Evolutionary conservation across 2,888 invertebrate species (phyloP), one percentile per base, ranked within the genome.

Genomic region (Ectemnius continuus): DNA sequence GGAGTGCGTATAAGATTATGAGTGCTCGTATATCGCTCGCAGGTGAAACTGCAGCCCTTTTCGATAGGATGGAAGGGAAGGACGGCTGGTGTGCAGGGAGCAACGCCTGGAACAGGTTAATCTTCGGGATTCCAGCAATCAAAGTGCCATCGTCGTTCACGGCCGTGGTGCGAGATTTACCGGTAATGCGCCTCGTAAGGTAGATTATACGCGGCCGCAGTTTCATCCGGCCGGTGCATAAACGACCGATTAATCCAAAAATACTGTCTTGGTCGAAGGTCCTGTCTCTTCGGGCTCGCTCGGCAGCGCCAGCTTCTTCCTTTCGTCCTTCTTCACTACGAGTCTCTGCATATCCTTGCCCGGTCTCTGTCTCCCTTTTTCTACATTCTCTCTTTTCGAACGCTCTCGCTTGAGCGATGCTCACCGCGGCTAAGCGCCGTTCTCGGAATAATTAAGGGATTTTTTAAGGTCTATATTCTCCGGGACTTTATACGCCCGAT

Each of bases 241-340:
- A 88, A 88, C 85, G 87, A 83, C 81, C 84, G 86, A 82, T 86
- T 88, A 88, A 88, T 88, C 87, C 84, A 79, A 86, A 87, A 87
- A 87, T 85, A 85, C 85, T 85, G 86, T 86, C 85, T 84, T 79
- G 80, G 66, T 61, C 71, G 69, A 36, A 57, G 36, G n/a, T 70
- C 56, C 46, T 28, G 11, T 59, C 52, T 59, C 46, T 69, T 45
- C 8, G 36, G 3, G 2, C 8, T 6, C 36, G 5, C 36, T 36
- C 36, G 36, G 36, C 36, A 36, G 36, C 36, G 36, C 36, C 36
- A 36, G 8, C 36, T 36, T 11, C 36, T 36, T 36, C 1, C 36
- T 1, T 36, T 36, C 36, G 36, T 36, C 11, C 36, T 36, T 36
- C 36, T 11, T 36, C 36, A 36, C 36, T 36, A 8, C 36, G 36